These are phyloP conservation scores for Pseudorectes ferrugineus DNA, from an alignment of 2,113 vertebrate genomes.

Conservation along the genomic window DNA sequence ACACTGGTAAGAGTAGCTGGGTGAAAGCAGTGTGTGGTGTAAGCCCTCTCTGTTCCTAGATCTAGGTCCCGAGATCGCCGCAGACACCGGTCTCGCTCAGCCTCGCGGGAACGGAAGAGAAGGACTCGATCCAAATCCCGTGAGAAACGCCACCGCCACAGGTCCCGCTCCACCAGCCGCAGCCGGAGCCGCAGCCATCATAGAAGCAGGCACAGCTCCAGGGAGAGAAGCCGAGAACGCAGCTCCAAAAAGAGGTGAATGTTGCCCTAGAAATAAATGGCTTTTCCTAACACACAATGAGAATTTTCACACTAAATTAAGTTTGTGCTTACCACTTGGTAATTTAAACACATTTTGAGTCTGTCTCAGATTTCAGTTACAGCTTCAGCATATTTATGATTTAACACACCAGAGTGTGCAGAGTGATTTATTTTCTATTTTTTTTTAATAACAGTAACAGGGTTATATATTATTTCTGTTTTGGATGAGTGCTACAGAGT, in stretches of 20 bases:
- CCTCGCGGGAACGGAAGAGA: slow-evolving; percentile 77
- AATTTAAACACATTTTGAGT: background rate
- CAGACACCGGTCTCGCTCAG: slow-evolving; percentile 76
- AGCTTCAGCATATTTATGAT: background rate
- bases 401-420: background rate
- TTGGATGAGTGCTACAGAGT: background rate
- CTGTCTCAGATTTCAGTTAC: background rate
- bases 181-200: slow-evolving; percentile 81
- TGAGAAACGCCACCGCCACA: slow-evolving; percentile 77
- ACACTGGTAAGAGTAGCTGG: background rate
- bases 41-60: slow-evolving; percentile 38
- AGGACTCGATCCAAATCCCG: slow-evolving; percentile 80
- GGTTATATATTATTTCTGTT: background rate
- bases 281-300: background rate
- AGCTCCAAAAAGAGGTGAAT: slow-evolving; percentile 76
- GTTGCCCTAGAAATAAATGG: background rate
- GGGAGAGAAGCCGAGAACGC: slow-evolving; percentile 78
- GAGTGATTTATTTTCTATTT: background rate
- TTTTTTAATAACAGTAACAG: background rate
- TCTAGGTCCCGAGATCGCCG: slow-evolving; percentile 79
- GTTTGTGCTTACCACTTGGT: background rate
- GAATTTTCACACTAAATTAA: background rate
- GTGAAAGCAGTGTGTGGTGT: background rate
- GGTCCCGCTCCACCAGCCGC: slow-evolving; percentile 75
- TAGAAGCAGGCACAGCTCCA: slow-evolving; percentile 78